Evolutionary conservation across 2,888 invertebrate species (phyloP), one percentile per base, ranked within the genome.

Genomic region (Pterostichus madidus): DNA sequence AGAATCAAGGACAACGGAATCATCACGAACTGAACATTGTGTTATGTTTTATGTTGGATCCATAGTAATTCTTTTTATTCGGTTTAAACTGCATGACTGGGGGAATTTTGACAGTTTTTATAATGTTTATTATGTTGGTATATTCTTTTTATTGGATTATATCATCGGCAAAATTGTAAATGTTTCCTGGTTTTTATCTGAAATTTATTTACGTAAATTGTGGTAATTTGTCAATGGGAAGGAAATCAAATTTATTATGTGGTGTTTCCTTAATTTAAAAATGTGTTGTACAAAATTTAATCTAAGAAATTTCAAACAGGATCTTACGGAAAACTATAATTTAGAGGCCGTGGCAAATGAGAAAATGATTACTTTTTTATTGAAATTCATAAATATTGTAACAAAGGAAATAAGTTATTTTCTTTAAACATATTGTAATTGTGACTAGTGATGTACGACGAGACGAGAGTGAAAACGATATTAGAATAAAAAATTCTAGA

Each of bases 1-100:
- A 53, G 76, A 32, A 31, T 31, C 75, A 76, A 76, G 76, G 76
- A 32, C 76, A 53, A 52, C 10, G n/a, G 61, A 61, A 61, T 59
- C 64, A 56, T 35, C 31, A 56, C 64, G 64, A 64, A 15, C 5
- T 32, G 35, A 13, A 35, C 13, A 11, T 59, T 59, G 59, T 53
- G 13, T 53, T 7, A 15, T 11, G 8, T 13, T 13, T 59, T 31
- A 24, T 53, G 13, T 53, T 7, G 17, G 53, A 13, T 13, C 15
- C 53, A 59, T 31, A 7, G 8, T 3, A 44, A 32, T 53, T 8
- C 7, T 76, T 49, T 76, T 11, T 15, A 35, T 76, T 76, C 11
- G 0, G 7, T 32, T 53, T 76, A 13, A 31, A 31, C 31, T 52
- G 76, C 17, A 13, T 15, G 24, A 17, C 49, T 15, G 4, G 15